phyloP scores from a whole-genome alignment of 2,888 invertebrate genomes.

The Eumacrocentrus americanus region DNA sequence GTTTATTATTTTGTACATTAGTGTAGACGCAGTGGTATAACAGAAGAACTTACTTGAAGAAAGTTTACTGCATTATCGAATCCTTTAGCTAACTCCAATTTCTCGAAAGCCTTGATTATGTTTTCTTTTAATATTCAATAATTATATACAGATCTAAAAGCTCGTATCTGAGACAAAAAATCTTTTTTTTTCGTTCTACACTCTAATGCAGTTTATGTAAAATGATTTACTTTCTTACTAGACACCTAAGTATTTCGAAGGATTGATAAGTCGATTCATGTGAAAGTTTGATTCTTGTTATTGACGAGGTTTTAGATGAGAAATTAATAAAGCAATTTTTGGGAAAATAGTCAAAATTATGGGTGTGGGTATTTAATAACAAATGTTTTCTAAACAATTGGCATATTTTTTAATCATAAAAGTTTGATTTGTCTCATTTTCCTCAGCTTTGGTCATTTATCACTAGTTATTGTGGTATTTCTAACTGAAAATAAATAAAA shows the following conservation, averaged over 20 bases:
- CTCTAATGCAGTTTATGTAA: not conserved
- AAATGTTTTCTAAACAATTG: not conserved
- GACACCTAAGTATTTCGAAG: not conserved
- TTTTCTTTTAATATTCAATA: too few species aligned
- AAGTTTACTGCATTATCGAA: not conserved
- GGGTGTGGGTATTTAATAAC: not conserved
- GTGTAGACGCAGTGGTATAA: slow-evolving; percentile 30
- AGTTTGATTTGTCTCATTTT: not conserved
- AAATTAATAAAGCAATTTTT: too few species aligned
- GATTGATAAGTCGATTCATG: not conserved
- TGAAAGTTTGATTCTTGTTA: not conserved
- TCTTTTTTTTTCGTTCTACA: not conserved
- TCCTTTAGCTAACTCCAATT: not conserved
- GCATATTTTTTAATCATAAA: not conserved
- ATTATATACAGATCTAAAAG: too few species aligned
- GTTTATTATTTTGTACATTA: slow-evolving; percentile 54
- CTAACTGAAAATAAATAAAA: slow-evolving; percentile 6
- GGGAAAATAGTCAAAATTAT: too few species aligned
- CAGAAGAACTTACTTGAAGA: slow-evolving; percentile 26
- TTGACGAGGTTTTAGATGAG: not conserved
- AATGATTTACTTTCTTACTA: not conserved
- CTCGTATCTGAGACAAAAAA: not conserved
- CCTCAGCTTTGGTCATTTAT: slow-evolving; percentile 1
- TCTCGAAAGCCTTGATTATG: too few species aligned
- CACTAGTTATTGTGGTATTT: slow-evolving; percentile 8